Percentiles rank a stretch among this genome's conserved stretches.
Conservation (phyloP, 2,888 invertebrate genomes). For the Drosophila monieri region DNA sequence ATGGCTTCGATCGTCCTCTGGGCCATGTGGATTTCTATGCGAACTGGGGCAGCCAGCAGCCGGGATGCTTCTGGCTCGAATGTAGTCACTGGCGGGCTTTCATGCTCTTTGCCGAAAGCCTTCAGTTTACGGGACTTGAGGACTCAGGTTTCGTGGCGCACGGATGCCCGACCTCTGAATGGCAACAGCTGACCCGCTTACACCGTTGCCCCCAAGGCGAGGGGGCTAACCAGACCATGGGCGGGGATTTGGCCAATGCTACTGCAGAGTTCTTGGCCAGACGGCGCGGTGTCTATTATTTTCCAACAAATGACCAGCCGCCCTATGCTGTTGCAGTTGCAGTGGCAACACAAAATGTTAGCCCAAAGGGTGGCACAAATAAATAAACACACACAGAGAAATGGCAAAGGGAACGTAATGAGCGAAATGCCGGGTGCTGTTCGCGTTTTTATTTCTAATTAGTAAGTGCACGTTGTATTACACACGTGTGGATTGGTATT, state of each 20-base stretch:
- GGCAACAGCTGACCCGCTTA: slow-evolving; percentile 69
- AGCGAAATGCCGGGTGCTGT: slow-evolving; percentile 53
- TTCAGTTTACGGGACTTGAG: slow-evolving; percentile 3
- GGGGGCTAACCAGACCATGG: slow-evolving; percentile 57
- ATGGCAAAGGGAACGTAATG: slow-evolving; percentile 48
- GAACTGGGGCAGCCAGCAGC: slow-evolving; percentile 86
- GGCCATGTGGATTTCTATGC: slow-evolving; percentile 87
- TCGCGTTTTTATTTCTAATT: slow-evolving; percentile 80
- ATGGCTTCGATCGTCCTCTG: slow-evolving; percentile 82
- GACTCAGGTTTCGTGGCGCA: slow-evolving; percentile 53
- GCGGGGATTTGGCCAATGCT: slow-evolving; percentile 66
- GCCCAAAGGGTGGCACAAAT: slow-evolving; percentile 23
- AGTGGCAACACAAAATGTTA: slow-evolving; percentile 18
- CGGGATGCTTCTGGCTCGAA: slow-evolving; percentile 85
- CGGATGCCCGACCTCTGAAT: slow-evolving; percentile 68
- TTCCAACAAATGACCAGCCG: slow-evolving; percentile 69
- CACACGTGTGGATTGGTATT: slow-evolving; percentile 34
- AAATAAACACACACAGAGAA: slow-evolving; percentile 25
- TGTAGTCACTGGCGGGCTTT: slow-evolving; percentile 82
- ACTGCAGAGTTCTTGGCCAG: slow-evolving; percentile 54
- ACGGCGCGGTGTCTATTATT: slow-evolving; percentile 76
- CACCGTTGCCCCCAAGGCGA: slow-evolving; percentile 66
- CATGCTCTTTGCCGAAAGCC: slow-evolving; percentile 75
- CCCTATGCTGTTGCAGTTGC: slow-evolving; percentile 58
- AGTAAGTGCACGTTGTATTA: slow-evolving; percentile 57